Evolutionary conservation across 2,888 invertebrate species (phyloP), one percentile per base, ranked within the genome.

Genomic region (Agrilus biguttatus): DNA sequence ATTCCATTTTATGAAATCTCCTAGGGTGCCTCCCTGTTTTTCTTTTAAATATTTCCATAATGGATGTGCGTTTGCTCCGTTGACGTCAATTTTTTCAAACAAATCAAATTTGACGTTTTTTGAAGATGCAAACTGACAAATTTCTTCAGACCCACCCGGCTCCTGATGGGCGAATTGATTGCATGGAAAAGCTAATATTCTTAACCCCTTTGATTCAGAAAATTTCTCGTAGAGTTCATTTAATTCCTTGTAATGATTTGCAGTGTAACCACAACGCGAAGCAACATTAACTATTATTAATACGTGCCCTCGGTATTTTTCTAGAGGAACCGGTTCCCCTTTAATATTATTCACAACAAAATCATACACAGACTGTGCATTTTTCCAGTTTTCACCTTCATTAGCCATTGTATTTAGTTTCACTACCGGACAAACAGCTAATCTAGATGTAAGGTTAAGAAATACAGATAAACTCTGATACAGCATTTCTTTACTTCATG

Each of bases 241-340:
- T 46, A 91, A 68, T 65, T 89, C 84, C 53, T 80, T 82, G 69
- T 90, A 91, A 67, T 89, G 84, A 50, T 78, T 78, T 43, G 79
- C 74, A 0, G 90, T 88, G 44, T 84, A 73, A 14, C 89, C 89
- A 67, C 90, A 91, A 61, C 88, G 78, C 5, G 85, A 85, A 5
- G 91, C 91, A 33, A 91, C 90, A 63, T 91, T 91, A 12, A 90
- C 88, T 50, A 91, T 80, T 42, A 92, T 68, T 51, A 81, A 77
- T 38, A 88, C 87, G 66, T 88, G 80, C 44, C 82, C 89, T 61
- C 80, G 72, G 67, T 88, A 89, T 28, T 78, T 81, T 45, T 85
- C 83, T 49, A 92, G 63, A 32, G 81, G 77, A 0, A 90, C 80
- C 34, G 79, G 77, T 59, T 89, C 77, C 5, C 88, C 91, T 62